These are phyloP conservation scores for Boulengeromyrus knoepffleri DNA, from an alignment of 2,113 vertebrate genomes.

Conservation along the genomic window DNA sequence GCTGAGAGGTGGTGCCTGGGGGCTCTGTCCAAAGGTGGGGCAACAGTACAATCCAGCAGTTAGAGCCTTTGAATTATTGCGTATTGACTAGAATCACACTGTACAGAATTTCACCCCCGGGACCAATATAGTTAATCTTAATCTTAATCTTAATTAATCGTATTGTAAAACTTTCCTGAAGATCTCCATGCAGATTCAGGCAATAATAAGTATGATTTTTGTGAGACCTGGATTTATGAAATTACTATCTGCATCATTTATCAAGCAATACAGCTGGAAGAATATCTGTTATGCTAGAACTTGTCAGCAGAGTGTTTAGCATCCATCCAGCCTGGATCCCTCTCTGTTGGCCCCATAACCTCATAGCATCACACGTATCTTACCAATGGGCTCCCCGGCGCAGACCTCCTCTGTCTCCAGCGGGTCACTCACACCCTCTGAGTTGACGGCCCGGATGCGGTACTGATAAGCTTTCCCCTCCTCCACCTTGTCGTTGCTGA, in stretches of 20 bases:
- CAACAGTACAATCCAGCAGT: background rate
- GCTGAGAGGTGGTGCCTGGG: constrained; percentile 42
- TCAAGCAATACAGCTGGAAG: background rate
- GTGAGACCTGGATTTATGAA: background rate
- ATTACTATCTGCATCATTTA: background rate
- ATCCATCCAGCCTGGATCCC: background rate
- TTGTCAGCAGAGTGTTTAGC: background rate
- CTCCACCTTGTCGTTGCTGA: constrained; percentile 50
- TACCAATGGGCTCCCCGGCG: constrained; percentile 52
- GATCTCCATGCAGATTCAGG: background rate
- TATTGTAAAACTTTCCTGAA: background rate
- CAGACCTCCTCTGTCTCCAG: constrained; percentile 54
- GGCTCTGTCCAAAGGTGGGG: constrained; percentile 34
- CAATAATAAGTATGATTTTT: background rate
- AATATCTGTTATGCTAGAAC: background rate
- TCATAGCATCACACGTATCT: constrained; percentile 8
- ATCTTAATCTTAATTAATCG: too few species aligned
- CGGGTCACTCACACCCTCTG: constrained; percentile 47
- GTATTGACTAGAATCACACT: background rate
- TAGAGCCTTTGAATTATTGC: background rate
- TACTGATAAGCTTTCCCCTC: constrained; percentile 54
- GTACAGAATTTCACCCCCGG: background rate
- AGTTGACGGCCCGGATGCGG: constrained; percentile 48
- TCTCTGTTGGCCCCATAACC: background rate
- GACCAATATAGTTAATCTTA: background rate